phyloP scores from a whole-genome alignment of 2,888 invertebrate genomes.

The Noctua janthe region DNA sequence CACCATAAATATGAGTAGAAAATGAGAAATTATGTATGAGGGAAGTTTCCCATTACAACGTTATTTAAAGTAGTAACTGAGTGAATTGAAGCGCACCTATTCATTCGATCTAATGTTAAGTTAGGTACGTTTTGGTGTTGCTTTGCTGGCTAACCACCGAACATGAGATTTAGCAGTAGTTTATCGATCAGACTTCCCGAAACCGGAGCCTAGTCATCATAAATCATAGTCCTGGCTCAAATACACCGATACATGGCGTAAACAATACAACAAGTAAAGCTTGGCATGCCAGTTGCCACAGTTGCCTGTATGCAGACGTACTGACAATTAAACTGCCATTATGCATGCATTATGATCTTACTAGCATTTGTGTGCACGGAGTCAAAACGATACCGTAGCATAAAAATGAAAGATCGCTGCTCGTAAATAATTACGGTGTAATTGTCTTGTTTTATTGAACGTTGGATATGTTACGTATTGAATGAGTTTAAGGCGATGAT shows the following conservation, averaged over 20 bases:
- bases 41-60: background rate
- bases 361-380: slow-evolving; percentile 62
- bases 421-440: slow-evolving; percentile 53
- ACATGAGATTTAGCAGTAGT: background rate
- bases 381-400: slow-evolving; percentile 60
- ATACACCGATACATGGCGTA: slow-evolving; percentile 20
- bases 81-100: background rate
- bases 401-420: slow-evolving; percentile 56
- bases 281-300: slow-evolving; percentile 7
- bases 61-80: background rate
- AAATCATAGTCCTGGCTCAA: slow-evolving; percentile 25
- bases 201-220: slow-evolving; percentile 10
- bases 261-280: slow-evolving; percentile 30
- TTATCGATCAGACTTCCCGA: slow-evolving; percentile 18
- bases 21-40: background rate
- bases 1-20: background rate
- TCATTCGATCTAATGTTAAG: background rate
- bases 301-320: slow-evolving; percentile 31
- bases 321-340: slow-evolving; percentile 63
- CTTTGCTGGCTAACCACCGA: background rate
- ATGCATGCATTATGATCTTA: slow-evolving; percentile 64
- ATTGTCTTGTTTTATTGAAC: slow-evolving; percentile 57
- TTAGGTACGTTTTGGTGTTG: background rate
- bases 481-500: slow-evolving; percentile 39
- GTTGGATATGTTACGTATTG: slow-evolving; percentile 31